A percentile compares a stretch with the other conserved stretches of the same genome.
These are phyloP conservation scores for Rhaphigaster nebulosa DNA, from an alignment of 2,888 invertebrate genomes.

Conservation along the genomic window DNA sequence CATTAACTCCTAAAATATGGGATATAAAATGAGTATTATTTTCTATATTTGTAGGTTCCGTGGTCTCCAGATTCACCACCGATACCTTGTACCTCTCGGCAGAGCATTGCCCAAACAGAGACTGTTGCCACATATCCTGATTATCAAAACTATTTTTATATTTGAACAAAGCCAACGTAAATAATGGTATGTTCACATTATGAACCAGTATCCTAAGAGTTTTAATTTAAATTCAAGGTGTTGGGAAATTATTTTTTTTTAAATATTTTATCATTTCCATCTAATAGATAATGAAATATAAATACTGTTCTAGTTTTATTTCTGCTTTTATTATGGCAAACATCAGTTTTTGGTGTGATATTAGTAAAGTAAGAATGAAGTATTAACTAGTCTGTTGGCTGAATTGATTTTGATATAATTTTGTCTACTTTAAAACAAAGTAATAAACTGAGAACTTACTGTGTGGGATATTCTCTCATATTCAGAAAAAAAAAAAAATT, in stretches of 20 bases:
- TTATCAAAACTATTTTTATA: slow-evolving; percentile 79
- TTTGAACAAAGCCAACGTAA: slow-evolving; percentile 69
- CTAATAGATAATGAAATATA: not conserved
- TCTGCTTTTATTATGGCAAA: not conserved
- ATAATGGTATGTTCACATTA: slow-evolving; percentile 41
- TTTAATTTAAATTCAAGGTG: not conserved
- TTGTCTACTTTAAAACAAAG: not conserved
- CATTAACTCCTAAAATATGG: not conserved
- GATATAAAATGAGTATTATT: not conserved
- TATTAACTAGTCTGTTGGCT: not conserved
- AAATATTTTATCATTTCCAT: not conserved
- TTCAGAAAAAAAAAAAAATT: no score
- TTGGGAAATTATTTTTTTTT: not conserved
- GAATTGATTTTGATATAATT: not conserved
- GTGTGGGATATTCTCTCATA: no score
- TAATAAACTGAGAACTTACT: no score
- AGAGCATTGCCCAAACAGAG: slow-evolving; percentile 69
- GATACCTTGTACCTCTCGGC: slow-evolving; percentile 69
- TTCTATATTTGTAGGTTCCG: slow-evolving; percentile 71
- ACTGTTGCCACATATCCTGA: slow-evolving; percentile 72
- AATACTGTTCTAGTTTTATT: not conserved
- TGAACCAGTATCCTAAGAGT: not conserved
- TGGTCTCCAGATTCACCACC: slow-evolving; percentile 73
- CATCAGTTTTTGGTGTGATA: not conserved
- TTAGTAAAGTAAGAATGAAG: not conserved